Evolutionary conservation across 2,113 vertebrate species (phyloP), one percentile per base, ranked within the genome.

Genomic region (Paraplagusia blochii): DNA sequence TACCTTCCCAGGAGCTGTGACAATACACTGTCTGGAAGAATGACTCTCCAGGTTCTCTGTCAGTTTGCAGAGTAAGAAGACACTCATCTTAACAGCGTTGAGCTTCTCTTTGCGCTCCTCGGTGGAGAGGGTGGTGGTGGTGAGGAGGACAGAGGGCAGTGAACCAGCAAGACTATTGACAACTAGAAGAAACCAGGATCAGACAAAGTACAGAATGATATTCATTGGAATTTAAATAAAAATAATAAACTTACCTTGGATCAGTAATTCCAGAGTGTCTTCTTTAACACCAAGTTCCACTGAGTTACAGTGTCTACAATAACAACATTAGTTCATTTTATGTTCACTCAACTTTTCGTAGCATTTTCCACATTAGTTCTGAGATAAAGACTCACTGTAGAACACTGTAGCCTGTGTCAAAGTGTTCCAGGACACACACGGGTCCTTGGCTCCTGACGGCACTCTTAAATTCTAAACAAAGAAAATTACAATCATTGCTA

Each of bases 51-150:
- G 92, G 13, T 75, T 88, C 43, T 96, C 93, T 36, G 91, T 52
- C 35, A 99, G 87, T 68, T 93, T 93, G 63, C 91, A 88, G 42
- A 98, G 90, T 56, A 94, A 77, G 57, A 94, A 98, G 49, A 95
- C 92, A 17, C 92, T 95, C 97, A 99, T 99, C 84, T 98, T 99
- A 8, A 99, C 92, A 1, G 92, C 87, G 1, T 91, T 97, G 0
- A 95, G 91, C 13, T 96, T 93, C 66, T 91, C 85, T n/a, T 81
- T 70, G 1, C 92, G 90, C 48, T 94, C 92, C 1, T 79, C 72
- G 0, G 57, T 44, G 13, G 89, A 87, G 58, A 93, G 48, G 1
- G 84, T 51, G 39, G 87, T 47, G 45, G 87, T 47, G 45, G 91
- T 86, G 1, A 77, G 55, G 11, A 98, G 70, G 58, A 95, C 14